A percentile compares a stretch with the other conserved stretches of the same genome.
Conservation (phyloP, 2,113 vertebrate genomes). For the Oncorhynchus masou region DNA sequence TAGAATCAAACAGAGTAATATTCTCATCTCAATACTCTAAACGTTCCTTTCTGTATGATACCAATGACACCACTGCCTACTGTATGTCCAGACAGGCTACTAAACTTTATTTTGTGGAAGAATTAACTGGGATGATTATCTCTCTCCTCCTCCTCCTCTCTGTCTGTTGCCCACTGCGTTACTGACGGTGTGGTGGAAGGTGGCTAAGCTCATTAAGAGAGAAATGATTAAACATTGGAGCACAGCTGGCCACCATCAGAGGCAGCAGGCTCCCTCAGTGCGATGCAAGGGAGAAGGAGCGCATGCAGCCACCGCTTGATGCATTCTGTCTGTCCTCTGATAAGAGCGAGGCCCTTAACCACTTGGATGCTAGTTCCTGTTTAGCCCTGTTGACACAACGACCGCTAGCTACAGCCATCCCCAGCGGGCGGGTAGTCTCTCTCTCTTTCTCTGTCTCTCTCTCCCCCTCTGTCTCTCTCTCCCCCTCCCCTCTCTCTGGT, state of each 20-base stretch:
- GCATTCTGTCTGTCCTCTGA: conserved; percentile 80
- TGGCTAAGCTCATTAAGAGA: conserved; percentile 78
- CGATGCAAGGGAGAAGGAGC: conserved; percentile 32
- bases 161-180: conserved; percentile 54
- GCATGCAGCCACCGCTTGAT: conserved; percentile 75
- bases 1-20: no score
- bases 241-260: conserved; percentile 78
- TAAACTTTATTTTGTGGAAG: conserved; percentile 2
- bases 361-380: conserved; percentile 71
- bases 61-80: background rate
- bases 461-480: no score
- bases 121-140: background rate
- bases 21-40: no score
- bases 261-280: no score
- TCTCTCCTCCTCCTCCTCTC: conserved; percentile 21
- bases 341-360: conserved; percentile 76
- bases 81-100: background rate
- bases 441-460: conserved; percentile 17
- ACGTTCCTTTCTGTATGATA: background rate
- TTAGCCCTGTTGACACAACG: conserved; percentile 73
- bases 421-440: conserved; percentile 41
- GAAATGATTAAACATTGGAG: conserved; percentile 80
- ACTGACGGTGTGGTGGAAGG: conserved; percentile 67
- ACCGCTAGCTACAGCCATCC: conserved; percentile 42
- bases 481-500: background rate